phyloP scores from a whole-genome alignment of 1,140 invertebrate species.

The Bathynomus jamesi region DNA sequence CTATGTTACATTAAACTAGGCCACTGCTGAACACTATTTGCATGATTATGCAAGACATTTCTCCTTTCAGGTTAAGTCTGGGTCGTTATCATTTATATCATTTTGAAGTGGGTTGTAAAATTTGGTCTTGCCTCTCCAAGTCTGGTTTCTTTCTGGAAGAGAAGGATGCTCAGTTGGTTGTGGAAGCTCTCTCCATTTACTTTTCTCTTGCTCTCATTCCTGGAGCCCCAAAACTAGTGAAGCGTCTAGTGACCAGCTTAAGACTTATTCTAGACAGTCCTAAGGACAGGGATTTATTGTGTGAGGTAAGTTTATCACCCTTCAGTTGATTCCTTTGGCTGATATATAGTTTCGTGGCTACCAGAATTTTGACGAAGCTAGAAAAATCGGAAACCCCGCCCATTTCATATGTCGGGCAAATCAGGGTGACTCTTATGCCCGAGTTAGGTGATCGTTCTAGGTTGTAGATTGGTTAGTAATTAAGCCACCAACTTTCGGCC shows the following conservation, averaged over 20 bases:
- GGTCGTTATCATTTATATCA: background rate
- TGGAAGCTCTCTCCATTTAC: background rate
- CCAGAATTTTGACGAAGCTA: no score
- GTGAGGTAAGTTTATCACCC: background rate
- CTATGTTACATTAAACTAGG: no score
- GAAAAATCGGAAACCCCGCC: no score
- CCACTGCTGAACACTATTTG: no score
- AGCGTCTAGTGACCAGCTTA: background rate
- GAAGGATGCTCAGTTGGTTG: background rate
- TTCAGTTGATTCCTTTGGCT: no score
- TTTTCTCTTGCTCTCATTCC: background rate
- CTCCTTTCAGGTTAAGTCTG: background rate
- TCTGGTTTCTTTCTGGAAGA: background rate
- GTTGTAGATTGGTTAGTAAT: no score
- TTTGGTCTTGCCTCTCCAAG: background rate
- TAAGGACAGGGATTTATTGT: background rate
- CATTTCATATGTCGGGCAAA: no score
- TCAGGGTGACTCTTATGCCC: no score
- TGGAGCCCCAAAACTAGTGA: background rate
- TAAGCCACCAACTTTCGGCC: no score
- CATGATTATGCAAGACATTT: no score
- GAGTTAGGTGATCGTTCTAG: no score
- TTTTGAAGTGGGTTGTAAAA: background rate
- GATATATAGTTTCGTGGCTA: no score
- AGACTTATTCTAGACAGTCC: background rate